Conservation (phyloP, 1,140 invertebrate species). For the Zaprionus nigranus region DNA sequence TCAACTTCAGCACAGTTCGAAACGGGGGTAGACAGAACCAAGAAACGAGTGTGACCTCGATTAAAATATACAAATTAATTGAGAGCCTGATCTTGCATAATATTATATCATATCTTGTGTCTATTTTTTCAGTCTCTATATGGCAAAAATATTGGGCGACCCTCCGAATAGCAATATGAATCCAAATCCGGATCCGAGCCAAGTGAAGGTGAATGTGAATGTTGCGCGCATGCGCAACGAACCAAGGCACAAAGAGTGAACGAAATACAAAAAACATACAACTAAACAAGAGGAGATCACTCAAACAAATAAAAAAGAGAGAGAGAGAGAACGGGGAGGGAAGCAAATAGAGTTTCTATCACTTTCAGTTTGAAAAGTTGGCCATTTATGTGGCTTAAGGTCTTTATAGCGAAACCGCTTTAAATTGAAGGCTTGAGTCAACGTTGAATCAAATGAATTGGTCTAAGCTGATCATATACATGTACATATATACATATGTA, state of each 20-base stretch:
- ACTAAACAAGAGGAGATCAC: constrained; percentile 10
- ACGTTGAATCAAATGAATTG: constrained; percentile 10
- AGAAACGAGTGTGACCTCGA: constrained; percentile 5
- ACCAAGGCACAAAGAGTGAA: constrained; percentile 18
- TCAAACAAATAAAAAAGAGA: background rate
- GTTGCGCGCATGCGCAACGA: constrained; percentile 51
- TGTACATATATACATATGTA: background rate
- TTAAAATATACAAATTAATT: constrained; percentile 12
- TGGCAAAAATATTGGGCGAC: constrained; percentile 16
- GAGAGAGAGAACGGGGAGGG: background rate
- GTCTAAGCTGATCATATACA: background rate
- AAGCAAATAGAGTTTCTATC: constrained; percentile 31
- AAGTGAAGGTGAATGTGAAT: constrained; percentile 48
- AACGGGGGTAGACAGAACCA: background rate
- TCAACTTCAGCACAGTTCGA: background rate
- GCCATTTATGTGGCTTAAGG: background rate
- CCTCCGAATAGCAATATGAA: background rate
- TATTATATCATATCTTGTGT: constrained; percentile 7
- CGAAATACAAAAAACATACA: constrained; percentile 10
- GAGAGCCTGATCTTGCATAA: constrained; percentile 33
- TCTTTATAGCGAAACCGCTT: background rate
- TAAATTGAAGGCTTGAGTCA: constrained; percentile 20
- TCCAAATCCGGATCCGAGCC: constrained; percentile 7
- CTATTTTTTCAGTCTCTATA: background rate
- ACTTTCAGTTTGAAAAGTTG: constrained; percentile 36